Evolutionary conservation across 2,797 vertebrate genomes (phyloP).

Genomic region (Pipistrellus pipistrellus): DNA sequence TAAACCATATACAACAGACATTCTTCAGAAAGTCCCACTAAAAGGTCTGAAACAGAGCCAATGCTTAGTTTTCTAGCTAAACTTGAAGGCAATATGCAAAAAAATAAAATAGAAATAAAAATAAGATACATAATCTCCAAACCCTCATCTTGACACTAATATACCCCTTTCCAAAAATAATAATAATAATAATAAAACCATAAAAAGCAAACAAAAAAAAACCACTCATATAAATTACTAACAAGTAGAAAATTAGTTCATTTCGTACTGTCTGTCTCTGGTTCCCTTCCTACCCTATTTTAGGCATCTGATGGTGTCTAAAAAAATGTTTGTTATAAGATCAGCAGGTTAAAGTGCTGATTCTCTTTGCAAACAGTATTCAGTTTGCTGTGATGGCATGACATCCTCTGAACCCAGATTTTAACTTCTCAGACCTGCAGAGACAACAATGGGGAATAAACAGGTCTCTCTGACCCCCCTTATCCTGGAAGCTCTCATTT

Average conservation of each 20-base stretch:
- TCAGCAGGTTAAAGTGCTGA: background rate
- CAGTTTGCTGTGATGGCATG: background rate
- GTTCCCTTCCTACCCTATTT: conserved; percentile 3
- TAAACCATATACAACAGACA: conserved; percentile 47
- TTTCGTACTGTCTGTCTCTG: background rate
- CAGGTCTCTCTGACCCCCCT: background rate
- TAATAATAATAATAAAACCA: background rate
- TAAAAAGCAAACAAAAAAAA: too few species aligned
- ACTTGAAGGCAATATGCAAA: background rate
- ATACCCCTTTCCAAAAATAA: background rate
- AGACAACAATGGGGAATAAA: background rate
- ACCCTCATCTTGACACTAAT: conserved; percentile 20
- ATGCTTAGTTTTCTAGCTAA: conserved; percentile 41
- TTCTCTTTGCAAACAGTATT: conserved; percentile 27
- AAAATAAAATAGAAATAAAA: background rate
- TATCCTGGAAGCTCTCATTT: background rate
- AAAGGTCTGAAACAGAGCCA: conserved; percentile 29
- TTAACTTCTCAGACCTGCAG: conserved; percentile 1
- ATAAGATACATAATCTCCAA: background rate
- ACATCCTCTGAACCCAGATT: background rate
- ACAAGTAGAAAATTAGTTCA: background rate
- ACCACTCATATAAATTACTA: background rate
- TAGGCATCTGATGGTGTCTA: background rate
- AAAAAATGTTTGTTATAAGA: conserved; percentile 14
- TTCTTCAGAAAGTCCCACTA: conserved; percentile 40